Conservation (phyloP, 2,888 invertebrate species). For the Malthinus flaveolus region DNA sequence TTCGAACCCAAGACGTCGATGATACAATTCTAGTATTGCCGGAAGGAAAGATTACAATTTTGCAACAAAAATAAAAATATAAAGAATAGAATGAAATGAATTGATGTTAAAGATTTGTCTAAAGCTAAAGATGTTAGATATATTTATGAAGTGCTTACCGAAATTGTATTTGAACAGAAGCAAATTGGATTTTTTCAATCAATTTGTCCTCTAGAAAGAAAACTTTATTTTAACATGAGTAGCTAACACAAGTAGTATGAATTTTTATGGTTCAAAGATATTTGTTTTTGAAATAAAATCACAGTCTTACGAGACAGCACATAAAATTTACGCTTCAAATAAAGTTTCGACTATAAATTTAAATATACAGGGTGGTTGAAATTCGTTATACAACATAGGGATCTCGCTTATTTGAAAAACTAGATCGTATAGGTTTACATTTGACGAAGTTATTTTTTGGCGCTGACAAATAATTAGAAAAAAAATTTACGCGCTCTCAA, state of each 20-base stretch:
- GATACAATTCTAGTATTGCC: too few relatives aligned
- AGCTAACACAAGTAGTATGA: slow-evolving; percentile 10
- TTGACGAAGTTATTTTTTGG: too few relatives aligned
- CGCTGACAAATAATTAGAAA: too few relatives aligned
- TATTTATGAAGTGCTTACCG: slow-evolving; percentile 26
- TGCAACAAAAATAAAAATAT: background rate
- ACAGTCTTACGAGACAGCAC: background rate
- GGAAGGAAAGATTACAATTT: too few relatives aligned
- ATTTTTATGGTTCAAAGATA: slow-evolving; percentile 14
- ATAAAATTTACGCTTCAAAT: background rate
- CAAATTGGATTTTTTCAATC: slow-evolving; percentile 30
- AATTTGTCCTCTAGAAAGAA: slow-evolving; percentile 24
- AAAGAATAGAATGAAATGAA: slow-evolving; percentile 11
- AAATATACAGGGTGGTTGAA: too few relatives aligned
- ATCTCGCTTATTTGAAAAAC: too few relatives aligned
- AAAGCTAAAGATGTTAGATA: slow-evolving; percentile 21
- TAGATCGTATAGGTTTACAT: too few relatives aligned
- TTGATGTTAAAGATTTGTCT: slow-evolving; percentile 14
- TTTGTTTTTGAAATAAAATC: slow-evolving; percentile 10
- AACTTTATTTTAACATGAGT: slow-evolving; percentile 17
- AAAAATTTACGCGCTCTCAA: too few relatives aligned
- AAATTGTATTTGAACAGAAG: slow-evolving; percentile 28
- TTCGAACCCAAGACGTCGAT: too few relatives aligned
- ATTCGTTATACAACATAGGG: too few relatives aligned
- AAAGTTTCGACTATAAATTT: too few relatives aligned